These are phyloP conservation scores for Hippocampus barbouri DNA, from an alignment of 2,113 vertebrate genomes.

Conservation along the genomic window DNA sequence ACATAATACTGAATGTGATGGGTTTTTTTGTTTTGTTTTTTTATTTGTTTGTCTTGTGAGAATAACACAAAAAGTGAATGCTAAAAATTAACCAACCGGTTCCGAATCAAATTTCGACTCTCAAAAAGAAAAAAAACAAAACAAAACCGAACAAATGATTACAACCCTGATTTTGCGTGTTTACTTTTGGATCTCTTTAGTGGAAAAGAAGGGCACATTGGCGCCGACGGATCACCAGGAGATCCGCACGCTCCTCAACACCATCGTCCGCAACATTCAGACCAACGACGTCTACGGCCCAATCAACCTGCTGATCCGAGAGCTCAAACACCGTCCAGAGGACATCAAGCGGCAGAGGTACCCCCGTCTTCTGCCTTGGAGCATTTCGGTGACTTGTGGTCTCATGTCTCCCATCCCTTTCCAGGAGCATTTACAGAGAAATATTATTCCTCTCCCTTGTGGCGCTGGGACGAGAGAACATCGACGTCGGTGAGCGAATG, in stretches of 20 bases:
- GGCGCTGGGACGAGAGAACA: slow-evolving; percentile 93
- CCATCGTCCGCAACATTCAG: slow-evolving; percentile 85
- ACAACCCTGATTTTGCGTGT: no score
- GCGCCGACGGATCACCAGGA: slow-evolving; percentile 80
- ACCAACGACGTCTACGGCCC: slow-evolving; percentile 89
- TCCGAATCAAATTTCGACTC: no score
- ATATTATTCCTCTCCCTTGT: slow-evolving; percentile 92
- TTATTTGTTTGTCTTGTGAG: no score
- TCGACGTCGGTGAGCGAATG: slow-evolving; percentile 87
- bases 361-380: no score
- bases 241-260: slow-evolving; percentile 81
- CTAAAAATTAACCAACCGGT: no score
- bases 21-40: no score
- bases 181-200: slow-evolving; percentile 24
- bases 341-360: slow-evolving; percentile 84
- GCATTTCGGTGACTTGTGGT: background rate
- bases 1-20: no score
- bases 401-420: slow-evolving; percentile 28
- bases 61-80: no score
- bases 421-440: slow-evolving; percentile 94
- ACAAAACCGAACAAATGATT: no score
- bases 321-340: slow-evolving; percentile 74
- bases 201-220: slow-evolving; percentile 76
- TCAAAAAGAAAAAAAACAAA: no score
- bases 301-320: slow-evolving; percentile 79